These are phyloP conservation scores for Tipula confusa DNA, from an alignment of 2,888 invertebrate species.

Conservation along the genomic window DNA sequence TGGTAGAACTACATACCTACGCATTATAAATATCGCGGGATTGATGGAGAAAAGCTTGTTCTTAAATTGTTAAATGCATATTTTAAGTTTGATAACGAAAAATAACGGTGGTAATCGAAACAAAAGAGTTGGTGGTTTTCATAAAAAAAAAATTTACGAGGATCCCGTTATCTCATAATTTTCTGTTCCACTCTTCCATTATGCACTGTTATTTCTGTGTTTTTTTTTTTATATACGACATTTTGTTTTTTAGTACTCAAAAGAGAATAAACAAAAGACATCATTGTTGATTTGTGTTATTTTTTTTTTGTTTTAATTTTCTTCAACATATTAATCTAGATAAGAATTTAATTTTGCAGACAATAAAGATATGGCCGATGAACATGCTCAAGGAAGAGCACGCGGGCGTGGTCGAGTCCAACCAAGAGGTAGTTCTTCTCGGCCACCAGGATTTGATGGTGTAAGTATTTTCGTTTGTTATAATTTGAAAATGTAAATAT, in stretches of 20 bases:
- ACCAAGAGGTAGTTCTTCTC: conserved; percentile 35
- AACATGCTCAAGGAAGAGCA: conserved; percentile 35
- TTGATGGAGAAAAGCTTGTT: too few species aligned
- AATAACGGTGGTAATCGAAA: too few species aligned
- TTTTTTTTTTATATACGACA: background rate
- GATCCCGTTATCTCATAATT: background rate
- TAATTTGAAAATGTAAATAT: too few species aligned
- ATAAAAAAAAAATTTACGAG: too few species aligned
- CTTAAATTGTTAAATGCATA: too few species aligned
- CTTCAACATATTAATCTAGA: too few species aligned
- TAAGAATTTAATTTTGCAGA: too few species aligned
- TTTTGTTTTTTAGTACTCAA: background rate
- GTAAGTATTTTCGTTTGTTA: background rate
- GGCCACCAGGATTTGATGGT: background rate
- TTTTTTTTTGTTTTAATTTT: background rate
- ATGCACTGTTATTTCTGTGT: background rate
- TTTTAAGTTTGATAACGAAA: background rate
- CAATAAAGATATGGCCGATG: background rate
- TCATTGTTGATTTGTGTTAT: background rate
- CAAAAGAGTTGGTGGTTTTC: too few species aligned
- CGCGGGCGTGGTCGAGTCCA: conserved; percentile 39
- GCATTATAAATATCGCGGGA: too few species aligned
- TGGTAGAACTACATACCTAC: too few species aligned
- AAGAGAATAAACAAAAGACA: background rate
- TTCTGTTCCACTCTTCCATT: background rate